These are phyloP conservation scores for Lutjanus argentimaculatus DNA, from an alignment of 2,797 vertebrate genomes.

Conservation along the genomic window DNA sequence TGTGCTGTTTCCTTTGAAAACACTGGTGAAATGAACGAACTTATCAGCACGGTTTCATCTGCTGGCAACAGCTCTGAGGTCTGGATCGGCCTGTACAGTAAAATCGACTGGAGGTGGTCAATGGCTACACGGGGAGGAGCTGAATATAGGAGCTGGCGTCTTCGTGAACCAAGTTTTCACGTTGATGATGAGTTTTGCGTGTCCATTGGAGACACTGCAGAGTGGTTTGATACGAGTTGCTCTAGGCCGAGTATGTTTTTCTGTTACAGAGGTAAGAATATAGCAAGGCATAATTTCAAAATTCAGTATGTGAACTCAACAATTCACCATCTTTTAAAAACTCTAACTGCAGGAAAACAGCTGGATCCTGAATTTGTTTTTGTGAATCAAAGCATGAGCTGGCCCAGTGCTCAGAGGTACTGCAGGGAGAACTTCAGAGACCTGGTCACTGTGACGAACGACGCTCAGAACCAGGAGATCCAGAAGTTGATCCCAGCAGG, in stretches of 20 bases:
- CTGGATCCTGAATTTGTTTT: constrained; percentile 7
- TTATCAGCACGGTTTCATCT: background rate
- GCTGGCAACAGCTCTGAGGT: background rate
- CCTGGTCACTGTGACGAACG: constrained; percentile 17
- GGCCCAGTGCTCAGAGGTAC: constrained; percentile 15
- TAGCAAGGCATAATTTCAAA: too few relatives aligned
- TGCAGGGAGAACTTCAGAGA: constrained; percentile 28
- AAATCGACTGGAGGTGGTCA: background rate
- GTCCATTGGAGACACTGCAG: fast-evolving
- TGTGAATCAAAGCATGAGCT: background rate
- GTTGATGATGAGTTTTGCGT: background rate
- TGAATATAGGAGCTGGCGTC: background rate
- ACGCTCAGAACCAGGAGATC: background rate
- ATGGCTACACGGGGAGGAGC: too few relatives aligned
- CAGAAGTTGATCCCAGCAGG: fast-evolving
- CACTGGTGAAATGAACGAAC: background rate
- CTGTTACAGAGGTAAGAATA: constrained; percentile 6
- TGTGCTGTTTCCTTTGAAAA: background rate
- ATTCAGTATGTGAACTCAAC: background rate
- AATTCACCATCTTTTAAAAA: too few relatives aligned
- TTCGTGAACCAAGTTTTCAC: fast-evolving
- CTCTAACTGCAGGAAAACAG: constrained; percentile 18
- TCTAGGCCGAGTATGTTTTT: background rate
- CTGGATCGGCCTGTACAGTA: background rate
- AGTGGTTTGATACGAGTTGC: fast-evolving